phyloP scores from a whole-genome alignment of 2,113 vertebrate genomes.

The Probosciger aterrimus region DNA sequence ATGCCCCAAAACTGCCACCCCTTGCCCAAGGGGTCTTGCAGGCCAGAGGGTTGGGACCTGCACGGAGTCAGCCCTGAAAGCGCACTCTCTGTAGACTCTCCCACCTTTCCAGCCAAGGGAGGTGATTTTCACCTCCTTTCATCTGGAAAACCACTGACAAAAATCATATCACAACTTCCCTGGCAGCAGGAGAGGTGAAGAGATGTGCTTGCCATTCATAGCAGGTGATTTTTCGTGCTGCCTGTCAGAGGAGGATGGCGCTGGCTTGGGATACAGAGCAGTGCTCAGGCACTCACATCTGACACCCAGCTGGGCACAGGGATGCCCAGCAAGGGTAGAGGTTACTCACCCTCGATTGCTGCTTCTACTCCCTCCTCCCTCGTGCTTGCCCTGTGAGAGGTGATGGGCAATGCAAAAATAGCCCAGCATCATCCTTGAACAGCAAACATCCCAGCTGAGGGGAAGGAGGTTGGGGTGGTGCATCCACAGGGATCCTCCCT shows the following conservation, averaged over 20 bases:
- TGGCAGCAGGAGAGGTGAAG: not conserved
- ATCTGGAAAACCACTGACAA: slow-evolving; percentile 32
- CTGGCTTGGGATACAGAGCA: not conserved
- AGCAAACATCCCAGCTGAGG: not conserved
- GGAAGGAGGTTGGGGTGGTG: not conserved
- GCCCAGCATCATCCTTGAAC: rapidly evolving
- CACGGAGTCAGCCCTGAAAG: not conserved
- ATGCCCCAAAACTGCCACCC: not conserved
- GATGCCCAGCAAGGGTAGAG: not conserved
- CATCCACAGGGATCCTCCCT: rapidly evolving
- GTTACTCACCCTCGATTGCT: rapidly evolving
- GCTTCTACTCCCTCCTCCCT: not conserved
- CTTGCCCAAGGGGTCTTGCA: rapidly evolving
- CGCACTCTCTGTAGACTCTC: not conserved
- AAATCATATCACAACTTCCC: not conserved
- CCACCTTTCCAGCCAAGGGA: not conserved
- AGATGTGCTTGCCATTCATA: not conserved
- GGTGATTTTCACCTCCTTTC: slow-evolving; percentile 57
- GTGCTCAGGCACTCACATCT: rapidly evolving
- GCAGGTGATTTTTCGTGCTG: not conserved
- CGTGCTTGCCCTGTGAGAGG: not conserved
- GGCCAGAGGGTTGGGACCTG: not conserved
- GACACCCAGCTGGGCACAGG: not conserved
- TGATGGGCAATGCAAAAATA: not conserved
- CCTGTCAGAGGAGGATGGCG: not conserved